phyloP scores from a whole-genome alignment of 2,888 invertebrate genomes.

The Tetranychus piercei region DNA sequence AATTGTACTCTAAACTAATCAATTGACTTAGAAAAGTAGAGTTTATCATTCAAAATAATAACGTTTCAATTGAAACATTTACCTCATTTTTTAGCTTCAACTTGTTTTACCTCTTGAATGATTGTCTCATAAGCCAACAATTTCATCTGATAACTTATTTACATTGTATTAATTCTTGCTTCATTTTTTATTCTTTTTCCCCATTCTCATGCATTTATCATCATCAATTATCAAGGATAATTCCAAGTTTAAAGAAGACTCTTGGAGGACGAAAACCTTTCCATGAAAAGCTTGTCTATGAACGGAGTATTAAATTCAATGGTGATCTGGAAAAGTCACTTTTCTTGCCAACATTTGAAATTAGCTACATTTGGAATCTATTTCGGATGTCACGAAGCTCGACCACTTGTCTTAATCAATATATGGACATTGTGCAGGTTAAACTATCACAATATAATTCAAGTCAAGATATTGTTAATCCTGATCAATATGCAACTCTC shows the following conservation, averaged over 20 bases:
- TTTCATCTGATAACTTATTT: too few relatives aligned
- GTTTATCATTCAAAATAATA: too few relatives aligned
- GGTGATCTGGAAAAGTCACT: background rate
- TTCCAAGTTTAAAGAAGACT: background rate
- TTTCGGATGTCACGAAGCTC: background rate
- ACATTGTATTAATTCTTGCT: background rate
- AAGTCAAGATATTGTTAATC: background rate
- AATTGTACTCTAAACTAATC: too few relatives aligned
- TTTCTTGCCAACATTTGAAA: background rate
- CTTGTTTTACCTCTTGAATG: too few relatives aligned
- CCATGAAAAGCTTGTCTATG: background rate
- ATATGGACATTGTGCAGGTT: background rate
- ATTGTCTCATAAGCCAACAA: too few relatives aligned
- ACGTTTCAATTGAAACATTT: too few relatives aligned
- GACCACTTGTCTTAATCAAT: background rate
- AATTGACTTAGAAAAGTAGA: too few relatives aligned
- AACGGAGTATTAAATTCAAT: background rate
- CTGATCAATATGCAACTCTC: background rate
- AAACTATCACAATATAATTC: background rate
- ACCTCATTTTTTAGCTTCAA: too few relatives aligned
- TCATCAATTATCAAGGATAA: background rate
- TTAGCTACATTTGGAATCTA: background rate
- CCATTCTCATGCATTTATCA: background rate
- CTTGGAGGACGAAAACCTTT: background rate
- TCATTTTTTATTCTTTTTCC: background rate